Base-by-base conservation (phyloP, 2,797 vertebrate species). In the Myotis daubentonii region DNA sequence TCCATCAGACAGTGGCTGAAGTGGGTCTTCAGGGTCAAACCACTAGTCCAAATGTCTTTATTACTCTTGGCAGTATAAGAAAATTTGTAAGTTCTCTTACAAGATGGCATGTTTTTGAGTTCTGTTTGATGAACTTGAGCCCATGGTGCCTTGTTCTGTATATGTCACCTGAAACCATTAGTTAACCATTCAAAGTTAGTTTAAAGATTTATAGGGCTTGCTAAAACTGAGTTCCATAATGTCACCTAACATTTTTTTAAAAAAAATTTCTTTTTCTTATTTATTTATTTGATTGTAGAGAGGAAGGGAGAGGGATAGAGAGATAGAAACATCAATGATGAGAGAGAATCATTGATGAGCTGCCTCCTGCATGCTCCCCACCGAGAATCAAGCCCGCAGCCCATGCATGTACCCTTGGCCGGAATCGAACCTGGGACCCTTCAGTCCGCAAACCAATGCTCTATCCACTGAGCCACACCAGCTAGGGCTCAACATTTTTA, bases 161-260 rank as follows among this genome's bases (percentile, higher is more conserved):
- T 79, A 36, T 87, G 75, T 94, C 55, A 75, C 51, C 33, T 94
- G n/a, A 71, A 91, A 62, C n/a, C 60, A 10, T 86, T 6, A 83
- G 47, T n/a, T 91, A 53, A 57, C 47, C n/a, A 80, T 74, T 92
- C n/a, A 49, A 51, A 89, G 62, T 95, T 89, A 79, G 71, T 94
- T 82, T 81, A 74, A 88, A 84, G 36, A 88, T 93, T 83, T 93
- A 75, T 86, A 78, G 68, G n/a, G 8, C 36, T 96, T 95, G 51
- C 87, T 94, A 36, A 93, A 95, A 38, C 89, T 62, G 86, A 94
- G 25, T 79, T 55, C 6, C 36, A 38, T 47, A 62, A 30, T 75
- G 65, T 41, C 36, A 68, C 57, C 17, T 82, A 86, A 62, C 60
- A 30, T 62, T 60, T 60, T 65, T 65, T n/a, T 8, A 8, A 62